These are phyloP conservation scores for Budorcas taxicolor DNA, from an alignment of 2,113 vertebrate genomes.

Conservation along the genomic window DNA sequence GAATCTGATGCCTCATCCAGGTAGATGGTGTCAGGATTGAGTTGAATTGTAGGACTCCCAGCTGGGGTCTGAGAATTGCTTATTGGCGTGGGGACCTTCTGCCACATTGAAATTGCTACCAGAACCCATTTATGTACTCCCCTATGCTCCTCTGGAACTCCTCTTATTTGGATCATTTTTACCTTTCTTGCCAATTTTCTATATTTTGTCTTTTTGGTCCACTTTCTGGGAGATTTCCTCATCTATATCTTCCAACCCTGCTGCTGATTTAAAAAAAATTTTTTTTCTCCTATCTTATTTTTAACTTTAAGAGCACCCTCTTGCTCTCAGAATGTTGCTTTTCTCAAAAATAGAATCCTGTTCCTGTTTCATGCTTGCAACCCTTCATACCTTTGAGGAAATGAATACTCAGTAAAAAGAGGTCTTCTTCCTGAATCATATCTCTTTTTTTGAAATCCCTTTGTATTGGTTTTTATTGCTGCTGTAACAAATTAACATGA, in stretches of 20 bases:
- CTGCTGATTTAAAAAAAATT: neutral
- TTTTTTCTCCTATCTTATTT: neutral
- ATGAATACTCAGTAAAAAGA: slow-evolving; percentile 12
- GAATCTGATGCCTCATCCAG: neutral
- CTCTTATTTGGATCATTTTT: neutral
- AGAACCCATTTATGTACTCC: neutral
- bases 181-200: slow-evolving; percentile 2
- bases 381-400: slow-evolving; percentile 41
- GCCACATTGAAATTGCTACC: neutral
- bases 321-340: slow-evolving; percentile 43
- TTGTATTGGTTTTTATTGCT: neutral
- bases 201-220: slow-evolving; percentile 21
- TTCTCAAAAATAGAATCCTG: slow-evolving; percentile 48
- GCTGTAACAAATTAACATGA: neutral
- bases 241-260: slow-evolving; percentile 24
- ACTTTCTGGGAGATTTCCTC: slow-evolving; percentile 29
- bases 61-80: neutral
- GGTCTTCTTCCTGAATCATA: neutral
- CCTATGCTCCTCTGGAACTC: neutral
- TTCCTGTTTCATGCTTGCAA: slow-evolving; percentile 27
- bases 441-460: slow-evolving; percentile 12
- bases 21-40: neutral
- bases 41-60: neutral
- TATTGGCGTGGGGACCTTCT: neutral
- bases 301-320: slow-evolving; percentile 44